Base-by-base conservation (phyloP, 2,888 invertebrate genomes). In the Melolontha melolontha region DNA sequence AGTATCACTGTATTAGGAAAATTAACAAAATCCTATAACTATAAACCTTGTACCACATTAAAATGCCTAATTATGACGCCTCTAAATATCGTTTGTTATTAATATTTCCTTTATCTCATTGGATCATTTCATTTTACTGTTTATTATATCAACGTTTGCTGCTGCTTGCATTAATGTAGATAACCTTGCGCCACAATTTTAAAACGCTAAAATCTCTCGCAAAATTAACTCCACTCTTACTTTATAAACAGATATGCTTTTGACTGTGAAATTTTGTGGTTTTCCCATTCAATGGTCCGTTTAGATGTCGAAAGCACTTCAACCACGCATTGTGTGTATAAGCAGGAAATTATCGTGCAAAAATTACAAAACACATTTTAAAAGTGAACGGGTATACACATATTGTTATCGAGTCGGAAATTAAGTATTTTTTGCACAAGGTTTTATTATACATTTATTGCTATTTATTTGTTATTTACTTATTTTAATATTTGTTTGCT, bases 191-290 rank as follows among this genome's bases (percentile, higher is more conserved):
- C 40, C 29, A 54, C 16, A 51, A 51, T 54, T 40, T 40, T 40
- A 40, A 17, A 40, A 54, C 40, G 17, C 16, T 17, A n/a, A 54
- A 54, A 54, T 40, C 4, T 17, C 1, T 40, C 40, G 16, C 1
- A 54, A 52, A 40, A 40, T 17, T 11, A 17, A 54, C 16, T 52
- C 22, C 52, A 29, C 52, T 52, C 40, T 54, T 54, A 40, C 41
- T 54, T 39, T 7, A 54, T n/a, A 1, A 27, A 27, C 29, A 29
- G 27, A 29, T 34, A 52, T 40, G 40, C 14, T 54, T 54, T 54
- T 40, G 17, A 54, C 40, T 54, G 54, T 54, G 54, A 54, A 54
- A 40, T 54, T 54, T 54, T 54, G 54, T 14, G 40, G 40, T 54
- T 40, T 54, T 54, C 16, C 54, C 14, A 11, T 54, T 41, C 54